Evolutionary conservation across 2,113 vertebrate genomes (phyloP).

Genomic region (Cephalophus harveyi): DNA sequence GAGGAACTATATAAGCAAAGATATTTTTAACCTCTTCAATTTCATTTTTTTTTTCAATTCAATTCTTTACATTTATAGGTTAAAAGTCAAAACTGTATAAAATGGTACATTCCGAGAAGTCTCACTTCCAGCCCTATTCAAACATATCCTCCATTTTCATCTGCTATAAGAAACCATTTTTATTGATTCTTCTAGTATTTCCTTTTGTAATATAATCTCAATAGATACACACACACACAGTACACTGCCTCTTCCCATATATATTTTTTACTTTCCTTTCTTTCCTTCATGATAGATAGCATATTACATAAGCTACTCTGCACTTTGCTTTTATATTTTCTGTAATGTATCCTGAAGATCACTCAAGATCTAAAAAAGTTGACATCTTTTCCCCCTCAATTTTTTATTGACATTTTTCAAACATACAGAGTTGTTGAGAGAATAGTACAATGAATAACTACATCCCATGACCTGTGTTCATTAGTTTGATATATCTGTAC

Average conservation of each 20-base stretch:
- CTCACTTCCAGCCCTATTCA: not conserved
- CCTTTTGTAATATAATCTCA: not conserved
- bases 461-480: not conserved
- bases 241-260: not conserved
- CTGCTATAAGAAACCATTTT: not conserved
- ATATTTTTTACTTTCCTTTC: not conserved
- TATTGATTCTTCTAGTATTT: not conserved
- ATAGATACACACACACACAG: not conserved
- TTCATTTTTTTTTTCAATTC: not conserved
- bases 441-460: not conserved
- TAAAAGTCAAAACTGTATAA: not conserved
- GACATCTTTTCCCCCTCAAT: not conserved
- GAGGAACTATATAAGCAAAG: not conserved
- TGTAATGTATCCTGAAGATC: not conserved
- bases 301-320: not conserved
- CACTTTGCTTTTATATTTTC: not conserved
- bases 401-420: conserved; percentile 23
- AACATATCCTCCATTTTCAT: not conserved
- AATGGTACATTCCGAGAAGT: not conserved
- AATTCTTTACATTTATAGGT: not conserved
- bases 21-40: not conserved
- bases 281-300: not conserved
- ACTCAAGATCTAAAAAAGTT: not conserved
- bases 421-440: not conserved
- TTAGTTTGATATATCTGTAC: not conserved